Base-by-base conservation (phyloP, 2,888 invertebrate genomes). In the Sarcophaga subvicina region DNA sequence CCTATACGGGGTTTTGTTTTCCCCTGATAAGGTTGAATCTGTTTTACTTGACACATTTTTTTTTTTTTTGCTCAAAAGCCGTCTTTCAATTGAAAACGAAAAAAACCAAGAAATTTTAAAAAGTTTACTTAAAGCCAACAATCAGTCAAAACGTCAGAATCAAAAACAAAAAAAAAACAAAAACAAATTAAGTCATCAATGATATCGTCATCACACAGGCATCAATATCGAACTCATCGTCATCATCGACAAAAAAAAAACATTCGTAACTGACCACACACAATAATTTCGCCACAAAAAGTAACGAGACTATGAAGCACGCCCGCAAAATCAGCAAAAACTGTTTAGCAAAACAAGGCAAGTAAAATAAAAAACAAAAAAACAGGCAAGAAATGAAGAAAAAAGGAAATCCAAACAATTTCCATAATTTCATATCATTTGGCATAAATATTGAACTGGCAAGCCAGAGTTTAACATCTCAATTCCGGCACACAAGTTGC, bases 201-300 rank as follows among this genome's bases (percentile, higher is more conserved):
- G 87, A 88, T 91, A 91, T 91, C 89, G 91, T 91, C 91, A 91
- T 90, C 70, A 91, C 91, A 91, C 92, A 91, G 91, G 90, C 90
- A 92, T 92, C 91, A 92, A 69, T 69, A 45, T 59, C 17, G 59
- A 64, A 49, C 66, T 54, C 17, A 92, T 73, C 73, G 45, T 59
- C 12, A 63, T 70, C 54, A 71, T 37, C 8, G 8, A 37, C 37
- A 37, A 37, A 37, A 37, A 37, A 37, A 37, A 6, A 5, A 8
- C 8, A 37, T 8, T 37, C 37, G 2, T 62, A 75, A 89, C 88
- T 90, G 91, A 90, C 90, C 91, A 89, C 89, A 90, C 89, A 89
- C 88, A 89, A 89, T 75, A 84, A 54, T 75, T 2, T 20, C n/a
- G 6, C 22, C 14, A 10, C 10, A 73, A 73, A 45, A 25, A 25